Conservation (phyloP, 2,888 invertebrate species). For the Parthenolecanium corni region DNA sequence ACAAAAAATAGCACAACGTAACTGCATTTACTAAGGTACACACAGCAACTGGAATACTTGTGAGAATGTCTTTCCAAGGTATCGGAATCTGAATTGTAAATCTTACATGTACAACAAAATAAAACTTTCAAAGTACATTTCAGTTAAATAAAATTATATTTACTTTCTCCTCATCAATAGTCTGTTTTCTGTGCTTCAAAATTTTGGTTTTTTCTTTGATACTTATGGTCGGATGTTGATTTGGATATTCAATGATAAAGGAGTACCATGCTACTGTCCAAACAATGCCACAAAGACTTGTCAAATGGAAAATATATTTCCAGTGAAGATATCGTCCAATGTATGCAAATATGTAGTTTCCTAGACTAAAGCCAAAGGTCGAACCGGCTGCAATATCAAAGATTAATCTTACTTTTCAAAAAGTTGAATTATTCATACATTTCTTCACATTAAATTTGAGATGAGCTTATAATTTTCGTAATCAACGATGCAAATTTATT, state of each 20-base stretch:
- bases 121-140: too few species aligned
- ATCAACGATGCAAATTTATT: too few species aligned
- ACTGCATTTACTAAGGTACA: too few species aligned
- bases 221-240: background rate
- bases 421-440: too few species aligned
- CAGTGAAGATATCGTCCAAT: background rate
- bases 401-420: too few species aligned
- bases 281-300: background rate
- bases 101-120: background rate
- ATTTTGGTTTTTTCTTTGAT: background rate
- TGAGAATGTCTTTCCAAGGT: too few species aligned
- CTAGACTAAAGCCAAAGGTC: background rate
- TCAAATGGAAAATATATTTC: constrained; percentile 6
- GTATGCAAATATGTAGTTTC: background rate
- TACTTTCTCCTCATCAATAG: background rate
- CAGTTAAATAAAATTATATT: too few species aligned
- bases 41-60: too few species aligned
- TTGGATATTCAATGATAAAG: background rate
- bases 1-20: too few species aligned
- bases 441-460: too few species aligned
- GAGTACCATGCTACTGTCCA: background rate
- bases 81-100: too few species aligned
- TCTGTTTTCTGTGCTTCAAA: background rate
- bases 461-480: too few species aligned
- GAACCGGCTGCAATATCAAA: background rate